Conservation (phyloP, 2,888 invertebrate genomes). For the Dorcus parallelipipedus region DNA sequence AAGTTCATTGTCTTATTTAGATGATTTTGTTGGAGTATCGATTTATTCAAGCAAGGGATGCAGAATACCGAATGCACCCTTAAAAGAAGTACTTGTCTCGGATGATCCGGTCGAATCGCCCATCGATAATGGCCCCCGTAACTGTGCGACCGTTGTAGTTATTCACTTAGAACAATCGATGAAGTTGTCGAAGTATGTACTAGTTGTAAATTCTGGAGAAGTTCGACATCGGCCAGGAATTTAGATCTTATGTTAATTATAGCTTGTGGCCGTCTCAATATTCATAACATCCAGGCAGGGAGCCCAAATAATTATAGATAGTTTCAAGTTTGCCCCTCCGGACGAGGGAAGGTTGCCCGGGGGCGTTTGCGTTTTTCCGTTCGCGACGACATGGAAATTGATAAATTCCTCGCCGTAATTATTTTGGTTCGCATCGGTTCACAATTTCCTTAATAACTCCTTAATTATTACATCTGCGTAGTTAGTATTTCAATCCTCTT, state of each 20-base stretch:
- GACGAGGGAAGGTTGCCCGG: conserved; percentile 18
- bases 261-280: conserved; percentile 45
- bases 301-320: conserved; percentile 41
- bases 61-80: too few relatives aligned
- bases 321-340: conserved; percentile 36
- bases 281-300: conserved; percentile 41
- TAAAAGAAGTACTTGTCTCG: too few relatives aligned
- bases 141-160: not conserved
- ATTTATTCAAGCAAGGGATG: too few relatives aligned
- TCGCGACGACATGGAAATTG: conserved; percentile 7
- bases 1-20: too few relatives aligned
- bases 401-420: conserved; percentile 7
- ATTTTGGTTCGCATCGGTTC: too few relatives aligned
- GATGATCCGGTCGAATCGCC: too few relatives aligned
- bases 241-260: conserved; percentile 46
- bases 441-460: too few relatives aligned
- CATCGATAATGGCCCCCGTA: not conserved
- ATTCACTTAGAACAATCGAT: conserved; percentile 9
- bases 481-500: too few relatives aligned
- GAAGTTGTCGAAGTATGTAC: conserved; percentile 26
- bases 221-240: conserved; percentile 32
- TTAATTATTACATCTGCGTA: too few relatives aligned
- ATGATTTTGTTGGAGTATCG: too few relatives aligned
- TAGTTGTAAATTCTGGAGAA: conserved; percentile 32
- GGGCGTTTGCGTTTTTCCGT: conserved; percentile 18